A percentile compares a stretch with the other conserved stretches of the same genome.
Conservation (phyloP, 2,797 vertebrate genomes). For the Tinamus major region DNA sequence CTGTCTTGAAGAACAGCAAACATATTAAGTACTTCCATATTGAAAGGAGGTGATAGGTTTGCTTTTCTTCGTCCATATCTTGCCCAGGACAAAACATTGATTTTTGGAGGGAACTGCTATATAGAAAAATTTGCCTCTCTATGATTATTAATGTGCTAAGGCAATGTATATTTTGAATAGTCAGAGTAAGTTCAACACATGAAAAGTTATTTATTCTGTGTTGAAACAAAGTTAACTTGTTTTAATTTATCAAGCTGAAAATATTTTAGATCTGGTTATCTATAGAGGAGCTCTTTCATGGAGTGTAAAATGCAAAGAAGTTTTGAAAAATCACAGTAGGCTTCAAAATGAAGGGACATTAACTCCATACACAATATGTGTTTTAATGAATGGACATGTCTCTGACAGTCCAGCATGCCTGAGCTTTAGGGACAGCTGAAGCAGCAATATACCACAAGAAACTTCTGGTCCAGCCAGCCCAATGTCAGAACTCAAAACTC, state of each 20-base stretch:
- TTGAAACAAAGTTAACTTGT: background rate
- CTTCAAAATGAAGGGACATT: background rate
- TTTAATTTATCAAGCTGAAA: background rate
- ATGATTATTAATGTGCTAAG: background rate
- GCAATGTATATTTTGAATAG: background rate
- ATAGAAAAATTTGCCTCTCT: background rate
- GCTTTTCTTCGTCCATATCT: background rate
- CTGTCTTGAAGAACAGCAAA: background rate
- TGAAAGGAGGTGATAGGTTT: background rate
- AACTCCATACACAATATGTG: background rate
- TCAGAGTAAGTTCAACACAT: background rate
- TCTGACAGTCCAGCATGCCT: background rate
- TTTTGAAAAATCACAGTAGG: background rate
- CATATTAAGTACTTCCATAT: background rate
- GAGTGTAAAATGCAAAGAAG: background rate
- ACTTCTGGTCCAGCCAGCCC: background rate
- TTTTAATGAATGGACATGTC: background rate
- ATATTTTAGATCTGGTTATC: accelerated
- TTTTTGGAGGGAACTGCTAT: background rate
- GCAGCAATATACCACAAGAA: background rate
- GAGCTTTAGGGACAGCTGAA: background rate
- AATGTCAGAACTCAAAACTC: background rate
- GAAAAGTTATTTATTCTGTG: background rate
- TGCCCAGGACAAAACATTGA: background rate
- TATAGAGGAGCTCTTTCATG: background rate